Conservation (phyloP, 1,140 invertebrate species). For the Pseudomyrmex concolor region DNA sequence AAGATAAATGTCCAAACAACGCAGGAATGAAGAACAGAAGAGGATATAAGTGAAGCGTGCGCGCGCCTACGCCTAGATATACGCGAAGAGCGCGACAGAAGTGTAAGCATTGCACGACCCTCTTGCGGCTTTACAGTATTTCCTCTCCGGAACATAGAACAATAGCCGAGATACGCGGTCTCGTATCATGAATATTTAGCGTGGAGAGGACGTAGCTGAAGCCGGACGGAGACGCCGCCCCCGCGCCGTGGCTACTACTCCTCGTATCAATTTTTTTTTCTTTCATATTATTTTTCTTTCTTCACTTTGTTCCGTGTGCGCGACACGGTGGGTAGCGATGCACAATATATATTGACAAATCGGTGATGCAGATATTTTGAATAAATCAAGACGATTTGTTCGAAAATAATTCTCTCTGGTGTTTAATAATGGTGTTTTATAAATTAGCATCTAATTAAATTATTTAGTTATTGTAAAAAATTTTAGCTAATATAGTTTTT, state of each 20-base stretch:
- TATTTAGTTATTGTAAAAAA: background rate
- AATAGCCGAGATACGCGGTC: constrained; percentile 75
- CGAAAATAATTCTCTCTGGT: background rate
- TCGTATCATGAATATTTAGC: constrained; percentile 77
- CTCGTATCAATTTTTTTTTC: background rate
- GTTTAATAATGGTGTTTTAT: background rate
- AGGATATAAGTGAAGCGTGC: constrained; percentile 50
- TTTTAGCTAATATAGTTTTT: background rate
- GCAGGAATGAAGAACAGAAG: constrained; percentile 26
- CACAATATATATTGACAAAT: background rate
- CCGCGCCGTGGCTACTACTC: constrained; percentile 25
- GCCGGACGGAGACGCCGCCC: constrained; percentile 27
- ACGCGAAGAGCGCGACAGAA: constrained; percentile 47
- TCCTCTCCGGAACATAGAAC: constrained; percentile 66
- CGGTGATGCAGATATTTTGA: background rate
- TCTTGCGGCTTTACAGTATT: constrained; percentile 63
- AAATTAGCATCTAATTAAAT: too few species aligned
- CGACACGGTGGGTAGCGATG: background rate
- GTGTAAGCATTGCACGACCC: constrained; percentile 54
- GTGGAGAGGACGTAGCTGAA: constrained; percentile 58
- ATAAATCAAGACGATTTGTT: constrained; percentile 28
- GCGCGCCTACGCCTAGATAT: background rate
- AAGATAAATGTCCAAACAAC: constrained; percentile 39
- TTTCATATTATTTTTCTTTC: constrained; percentile 24
- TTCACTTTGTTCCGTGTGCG: constrained; percentile 14